These are phyloP conservation scores for Mycalesis mineus DNA, from an alignment of 2,888 invertebrate genomes.

Conservation along the genomic window DNA sequence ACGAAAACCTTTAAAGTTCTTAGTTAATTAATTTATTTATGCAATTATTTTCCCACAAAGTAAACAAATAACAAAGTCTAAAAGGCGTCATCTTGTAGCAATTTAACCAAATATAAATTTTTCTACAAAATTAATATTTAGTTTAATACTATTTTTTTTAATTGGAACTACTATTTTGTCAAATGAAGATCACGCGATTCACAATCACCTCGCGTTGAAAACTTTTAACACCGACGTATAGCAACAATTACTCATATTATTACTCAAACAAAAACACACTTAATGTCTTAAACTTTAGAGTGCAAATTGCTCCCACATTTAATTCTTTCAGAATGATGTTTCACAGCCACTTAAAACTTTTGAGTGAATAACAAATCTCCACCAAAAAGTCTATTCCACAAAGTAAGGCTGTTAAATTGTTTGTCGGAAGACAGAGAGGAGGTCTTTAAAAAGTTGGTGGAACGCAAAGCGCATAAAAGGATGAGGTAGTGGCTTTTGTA, in stretches of 20 bases:
- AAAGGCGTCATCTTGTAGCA: too few relatives aligned
- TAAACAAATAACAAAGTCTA: too few relatives aligned
- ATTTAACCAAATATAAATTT: too few relatives aligned
- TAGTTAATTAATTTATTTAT: too few relatives aligned
- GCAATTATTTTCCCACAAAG: too few relatives aligned
- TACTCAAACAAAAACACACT: slow-evolving; percentile 42
- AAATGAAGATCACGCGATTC: slow-evolving; percentile 9
- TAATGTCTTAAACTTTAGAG: slow-evolving; percentile 40
- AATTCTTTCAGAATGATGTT: slow-evolving; percentile 72
- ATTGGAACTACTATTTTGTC: neutral
- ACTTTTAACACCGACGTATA: slow-evolving; percentile 6
- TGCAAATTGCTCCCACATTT: slow-evolving; percentile 50
- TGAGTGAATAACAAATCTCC: slow-evolving; percentile 76
- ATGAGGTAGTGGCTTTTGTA: slow-evolving; percentile 36
- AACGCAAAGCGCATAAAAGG: slow-evolving; percentile 57
- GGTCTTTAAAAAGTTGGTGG: slow-evolving; percentile 61
- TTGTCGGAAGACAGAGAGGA: slow-evolving; percentile 59
- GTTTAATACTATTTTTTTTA: too few relatives aligned
- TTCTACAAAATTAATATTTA: too few relatives aligned
- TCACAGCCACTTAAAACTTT: slow-evolving; percentile 77
- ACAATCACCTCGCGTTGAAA: neutral
- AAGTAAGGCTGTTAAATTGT: slow-evolving; percentile 74
- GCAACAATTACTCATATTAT: slow-evolving; percentile 6
- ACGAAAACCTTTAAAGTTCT: too few relatives aligned
- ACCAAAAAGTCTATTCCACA: slow-evolving; percentile 67